Conservation (phyloP, 2,888 invertebrate species). For the Amblyjoppa proteus region DNA sequence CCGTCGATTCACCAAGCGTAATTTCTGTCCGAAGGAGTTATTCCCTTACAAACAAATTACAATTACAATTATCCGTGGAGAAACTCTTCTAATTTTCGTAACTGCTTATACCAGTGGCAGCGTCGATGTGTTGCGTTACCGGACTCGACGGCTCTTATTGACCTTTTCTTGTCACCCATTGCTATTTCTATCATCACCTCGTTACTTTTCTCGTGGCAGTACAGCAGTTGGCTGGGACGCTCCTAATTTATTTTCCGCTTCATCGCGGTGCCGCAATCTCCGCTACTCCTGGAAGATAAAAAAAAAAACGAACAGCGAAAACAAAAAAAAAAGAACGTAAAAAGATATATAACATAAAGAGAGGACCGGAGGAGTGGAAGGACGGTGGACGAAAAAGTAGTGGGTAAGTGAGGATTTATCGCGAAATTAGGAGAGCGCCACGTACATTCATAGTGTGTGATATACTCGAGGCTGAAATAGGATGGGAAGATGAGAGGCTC, state of each 20-base stretch:
- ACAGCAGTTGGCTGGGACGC: neutral
- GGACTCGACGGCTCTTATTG: neutral
- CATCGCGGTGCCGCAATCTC: conserved; percentile 47
- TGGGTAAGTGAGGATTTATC: conserved; percentile 50
- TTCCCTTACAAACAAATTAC: no score
- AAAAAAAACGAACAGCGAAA: conserved; percentile 4
- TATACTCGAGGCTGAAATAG: conserved; percentile 38
- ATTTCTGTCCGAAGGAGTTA: no score
- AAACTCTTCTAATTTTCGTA: no score
- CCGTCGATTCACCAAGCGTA: no score
- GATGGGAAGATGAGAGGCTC: conserved; percentile 30
- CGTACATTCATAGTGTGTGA: conserved; percentile 51
- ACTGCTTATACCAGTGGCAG: neutral
- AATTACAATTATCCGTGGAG: no score
- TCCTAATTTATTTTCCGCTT: conserved; percentile 45
- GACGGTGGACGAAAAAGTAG: neutral
- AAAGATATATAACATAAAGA: neutral
- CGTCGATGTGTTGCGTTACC: neutral
- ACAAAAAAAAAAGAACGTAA: neutral
- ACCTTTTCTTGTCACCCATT: conserved; percentile 3
- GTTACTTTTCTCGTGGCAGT: conserved; percentile 17
- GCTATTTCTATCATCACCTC: conserved; percentile 1
- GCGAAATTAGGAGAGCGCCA: conserved; percentile 52
- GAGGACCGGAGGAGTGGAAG: neutral
- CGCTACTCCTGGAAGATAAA: conserved; percentile 5